These are phyloP conservation scores for Pristis pectinata DNA, from an alignment of 2,797 vertebrate genomes.

Conservation along the genomic window DNA sequence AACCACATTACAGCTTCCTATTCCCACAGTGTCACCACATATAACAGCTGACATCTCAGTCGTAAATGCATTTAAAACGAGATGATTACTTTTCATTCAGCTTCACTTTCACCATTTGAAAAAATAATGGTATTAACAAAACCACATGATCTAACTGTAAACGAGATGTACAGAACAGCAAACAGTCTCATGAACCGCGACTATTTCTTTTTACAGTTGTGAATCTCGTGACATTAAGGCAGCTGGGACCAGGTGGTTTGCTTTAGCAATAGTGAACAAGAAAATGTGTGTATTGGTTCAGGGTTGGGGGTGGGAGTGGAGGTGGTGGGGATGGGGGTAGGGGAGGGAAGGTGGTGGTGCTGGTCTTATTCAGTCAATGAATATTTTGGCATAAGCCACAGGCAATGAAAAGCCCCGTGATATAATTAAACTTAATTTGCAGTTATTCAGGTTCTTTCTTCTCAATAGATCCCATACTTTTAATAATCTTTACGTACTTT, in stretches of 20 bases:
- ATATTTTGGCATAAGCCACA: neutral
- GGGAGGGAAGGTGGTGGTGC: too few species aligned
- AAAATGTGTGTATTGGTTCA: neutral
- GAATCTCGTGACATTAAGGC: neutral
- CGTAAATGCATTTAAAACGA: neutral
- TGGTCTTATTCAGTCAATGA: neutral
- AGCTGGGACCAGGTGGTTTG: neutral
- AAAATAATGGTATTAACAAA: neutral
- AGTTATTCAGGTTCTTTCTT: neutral
- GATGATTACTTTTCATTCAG: neutral
- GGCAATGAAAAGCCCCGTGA: neutral
- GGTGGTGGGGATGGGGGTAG: too few species aligned
- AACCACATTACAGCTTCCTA: neutral
- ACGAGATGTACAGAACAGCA: neutral
- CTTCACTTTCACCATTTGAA: neutral
- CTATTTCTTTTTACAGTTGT: neutral
- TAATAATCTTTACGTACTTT: neutral
- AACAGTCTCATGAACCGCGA: neutral
- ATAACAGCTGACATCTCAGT: neutral
- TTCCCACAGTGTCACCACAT: neutral
- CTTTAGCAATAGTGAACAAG: neutral
- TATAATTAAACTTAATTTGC: neutral
- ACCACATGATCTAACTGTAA: constrained; percentile 3
- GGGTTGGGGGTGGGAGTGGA: neutral
- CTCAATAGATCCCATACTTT: neutral